phyloP scores from a whole-genome alignment of 1,140 invertebrate genomes.

The Saccostrea glomerata region DNA sequence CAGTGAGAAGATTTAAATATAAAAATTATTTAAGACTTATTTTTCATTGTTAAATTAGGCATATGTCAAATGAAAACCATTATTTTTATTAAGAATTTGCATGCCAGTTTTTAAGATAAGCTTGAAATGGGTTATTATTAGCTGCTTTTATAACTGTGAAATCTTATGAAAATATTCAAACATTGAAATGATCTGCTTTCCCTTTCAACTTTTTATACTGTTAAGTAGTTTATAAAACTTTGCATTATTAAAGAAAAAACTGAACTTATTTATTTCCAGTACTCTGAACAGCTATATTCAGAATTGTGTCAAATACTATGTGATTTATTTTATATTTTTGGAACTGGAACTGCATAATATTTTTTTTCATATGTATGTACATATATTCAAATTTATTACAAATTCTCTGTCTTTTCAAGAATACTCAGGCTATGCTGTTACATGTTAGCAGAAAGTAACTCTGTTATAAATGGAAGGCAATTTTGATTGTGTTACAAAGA shows the following conservation, averaged over 20 bases:
- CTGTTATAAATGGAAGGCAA: too few relatives aligned
- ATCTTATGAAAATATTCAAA: neutral
- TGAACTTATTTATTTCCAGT: neutral
- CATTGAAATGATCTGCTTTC: neutral
- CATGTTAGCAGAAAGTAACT: neutral
- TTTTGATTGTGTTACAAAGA: too few relatives aligned
- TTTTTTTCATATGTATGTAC: neutral
- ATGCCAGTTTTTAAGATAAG: neutral
- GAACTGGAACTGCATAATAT: neutral
- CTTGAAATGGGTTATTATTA: too few relatives aligned
- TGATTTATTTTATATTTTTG: neutral
- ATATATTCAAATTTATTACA: neutral
- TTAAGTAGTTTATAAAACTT: neutral
- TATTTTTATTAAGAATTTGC: neutral
- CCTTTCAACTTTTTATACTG: neutral
- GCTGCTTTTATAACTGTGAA: neutral
- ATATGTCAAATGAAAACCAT: neutral
- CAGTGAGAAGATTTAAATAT: neutral
- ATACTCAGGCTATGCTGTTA: neutral
- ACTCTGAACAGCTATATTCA: neutral
- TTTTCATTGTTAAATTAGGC: neutral
- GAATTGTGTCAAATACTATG: neutral
- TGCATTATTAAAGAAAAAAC: neutral
- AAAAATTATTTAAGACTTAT: neutral
- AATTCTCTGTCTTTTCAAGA: neutral